Evolutionary conservation across 2,797 vertebrate genomes (phyloP), one percentile per base, ranked within the genome.

Genomic region (Hoplostethus atlanticus): DNA sequence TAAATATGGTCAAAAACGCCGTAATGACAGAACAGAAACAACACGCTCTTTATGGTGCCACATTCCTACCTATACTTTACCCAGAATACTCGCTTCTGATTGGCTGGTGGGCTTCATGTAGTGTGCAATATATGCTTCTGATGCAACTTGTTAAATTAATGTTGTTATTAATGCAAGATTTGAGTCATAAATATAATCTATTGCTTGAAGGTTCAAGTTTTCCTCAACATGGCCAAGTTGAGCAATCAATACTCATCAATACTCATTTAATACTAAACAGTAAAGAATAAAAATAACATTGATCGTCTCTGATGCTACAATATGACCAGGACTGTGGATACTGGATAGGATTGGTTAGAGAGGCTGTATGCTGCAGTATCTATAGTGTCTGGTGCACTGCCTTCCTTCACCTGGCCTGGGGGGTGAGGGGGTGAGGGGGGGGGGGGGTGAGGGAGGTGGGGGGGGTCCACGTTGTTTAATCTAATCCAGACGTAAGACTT

Each of bases 31-130:
- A 44, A 6, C n/a, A 17, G 38, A 68, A 76, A 80, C 79, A 82
- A 79, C 73, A 57, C 48, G 0, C 5, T 71, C 59, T 38, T 69
- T 81, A 54, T 81, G 10, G 15, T 6, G 3, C 34, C 57, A 63
- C 82, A 80, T 87, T 79, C 79, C 79, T 67, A 0, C 21, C 6
- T 69, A 10, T 47, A 17, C 56, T 58, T 25, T 46, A 17, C 44
- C 21, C 21, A 21, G 21, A 21, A 21, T 21, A 21, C 21, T 21
- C 1, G 21, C 21, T 21, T 21, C 21, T 21, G 21, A 21, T 21
- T 21, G 21, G 21, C 21, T 21, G 21, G 21, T 1, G 21, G 21
- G 21, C 21, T 21, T 40, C 38, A 40, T 10, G 9, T 13, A 47
- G 44, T 13, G 6, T 13, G 3, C 44, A 47, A 13, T 79, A 40